Percentiles rank a stretch among this genome's conserved stretches.
phyloP scores from a whole-genome alignment of 2,888 invertebrate species.

The Drosophila percnosoma region DNA sequence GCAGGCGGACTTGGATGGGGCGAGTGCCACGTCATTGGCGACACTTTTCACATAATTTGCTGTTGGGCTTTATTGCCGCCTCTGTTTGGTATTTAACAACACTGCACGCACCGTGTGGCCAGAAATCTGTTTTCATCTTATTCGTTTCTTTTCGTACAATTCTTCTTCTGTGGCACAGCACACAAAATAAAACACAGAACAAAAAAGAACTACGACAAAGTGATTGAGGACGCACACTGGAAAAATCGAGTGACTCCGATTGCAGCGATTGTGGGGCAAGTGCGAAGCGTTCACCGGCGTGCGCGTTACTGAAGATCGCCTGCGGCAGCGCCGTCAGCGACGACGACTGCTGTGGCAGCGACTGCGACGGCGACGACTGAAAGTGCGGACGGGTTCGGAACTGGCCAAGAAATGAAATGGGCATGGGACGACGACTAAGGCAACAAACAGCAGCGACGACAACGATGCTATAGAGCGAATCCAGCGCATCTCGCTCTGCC shows the following conservation, averaged over 20 bases:
- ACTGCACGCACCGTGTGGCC: slow-evolving; percentile 31
- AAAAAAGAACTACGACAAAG: slow-evolving; percentile 3
- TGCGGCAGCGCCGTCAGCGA: slow-evolving; percentile 24
- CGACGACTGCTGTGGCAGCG: slow-evolving; percentile 4
- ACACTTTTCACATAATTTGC: slow-evolving; percentile 71
- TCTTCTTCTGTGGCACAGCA: background rate
- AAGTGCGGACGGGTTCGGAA: slow-evolving; percentile 1
- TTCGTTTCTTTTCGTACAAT: background rate
- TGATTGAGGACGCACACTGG: background rate
- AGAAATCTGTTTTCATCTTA: background rate
- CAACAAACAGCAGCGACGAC: slow-evolving; percentile 12
- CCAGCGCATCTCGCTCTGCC: slow-evolving; percentile 46
- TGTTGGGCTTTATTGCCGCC: slow-evolving; percentile 49
- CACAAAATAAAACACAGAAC: slow-evolving; percentile 16
- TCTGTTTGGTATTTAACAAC: slow-evolving; percentile 27
- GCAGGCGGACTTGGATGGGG: background rate
- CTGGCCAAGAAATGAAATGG: slow-evolving; percentile 4
- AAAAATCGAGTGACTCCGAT: slow-evolving; percentile 38
- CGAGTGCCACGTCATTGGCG: slow-evolving; percentile 65
- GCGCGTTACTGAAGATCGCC: slow-evolving; percentile 74
- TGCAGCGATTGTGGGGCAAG: slow-evolving; percentile 60
- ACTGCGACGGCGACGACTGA: slow-evolving; percentile 7
- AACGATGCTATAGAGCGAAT: slow-evolving; percentile 41
- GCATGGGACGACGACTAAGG: background rate
- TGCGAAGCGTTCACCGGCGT: slow-evolving; percentile 77